Base-by-base conservation (phyloP, 2,888 invertebrate species). In the Notodonta ziczac region DNA sequence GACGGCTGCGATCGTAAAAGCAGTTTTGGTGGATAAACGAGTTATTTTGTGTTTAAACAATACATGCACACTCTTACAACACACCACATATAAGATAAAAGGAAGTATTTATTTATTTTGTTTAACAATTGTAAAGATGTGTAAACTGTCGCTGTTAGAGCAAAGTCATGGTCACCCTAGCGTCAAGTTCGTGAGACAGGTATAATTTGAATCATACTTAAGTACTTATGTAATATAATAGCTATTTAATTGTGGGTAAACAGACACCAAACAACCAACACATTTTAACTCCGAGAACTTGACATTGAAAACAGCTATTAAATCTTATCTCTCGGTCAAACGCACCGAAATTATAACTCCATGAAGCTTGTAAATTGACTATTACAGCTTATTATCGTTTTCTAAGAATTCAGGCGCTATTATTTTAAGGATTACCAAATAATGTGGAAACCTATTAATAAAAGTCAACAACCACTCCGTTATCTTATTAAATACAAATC, bases 221-320 rank as follows among this genome's bases (percentile, higher is more conserved):
- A n/a, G n/a, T n/a, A 70, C 76, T 80, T 69, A 75, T 74, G 76
- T 82, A 77, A 83, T 81, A 76, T 85, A 86, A 88, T 77, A 83
- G 81, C 73, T 79, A 82, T 88, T 85, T 88, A 88, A 89, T 89
- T 85, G 81, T 82, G 74, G 88, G 85, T 87, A 85, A 88, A 86
- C 81, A n/a, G n/a, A 84, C 69, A 81, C 87, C 84, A 44, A 51
- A 55, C 35, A 50, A 54, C 48, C 50, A 51, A 73, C 62, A 68
- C 69, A 70, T 72, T 76, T 73, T 77, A 74, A 61, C 65, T 61
- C 40, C 16, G 14, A 16, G 14, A 13, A 55, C 40, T 8, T 42
- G 55, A 55, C 55, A 55, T 40, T 55, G 55, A 55, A 55, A 14
- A 4, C n/a, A 1, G n/a, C 46, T n/a, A 46, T n/a, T 46, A 46